Evolutionary conservation across 2,888 invertebrate genomes (phyloP), one percentile per base, ranked within the genome.

Genomic region (Leptopterna dolabrata): DNA sequence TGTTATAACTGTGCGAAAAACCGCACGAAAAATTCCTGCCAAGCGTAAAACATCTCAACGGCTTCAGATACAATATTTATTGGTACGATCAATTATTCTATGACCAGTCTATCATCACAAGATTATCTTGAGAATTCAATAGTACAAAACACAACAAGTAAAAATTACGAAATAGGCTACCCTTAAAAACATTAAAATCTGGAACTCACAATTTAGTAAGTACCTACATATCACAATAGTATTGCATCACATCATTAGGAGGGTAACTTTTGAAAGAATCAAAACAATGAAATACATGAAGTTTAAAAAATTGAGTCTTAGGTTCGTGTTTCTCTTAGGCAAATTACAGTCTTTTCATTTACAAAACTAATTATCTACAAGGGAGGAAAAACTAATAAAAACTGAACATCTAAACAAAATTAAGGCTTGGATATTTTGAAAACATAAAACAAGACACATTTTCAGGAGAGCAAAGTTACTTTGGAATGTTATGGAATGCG

Each of bases 401-500:
- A 6, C n/a, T 55, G n/a, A 55, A 55, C n/a, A 55, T 55, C n/a
- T 24, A 24, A 55, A 55, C 55, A 55, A 24, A 55, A 55, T 55
- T 24, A 55, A 55, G 55, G 24, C 55, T 36, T 2, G 36, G 7
- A 36, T 36, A 36, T 36, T 36, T 36, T 36, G 36, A 36, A 36
- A 36, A 36, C 36, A 36, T 36, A 55, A 55, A 19, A 19, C 24
- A 2, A 55, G 24, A 55, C n/a, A 55, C n/a, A 55, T 55, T 55
- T 55, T 55, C 24, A 4, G n/a, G n/a, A 19, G 55, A 55, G 11
- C 55, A 76, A 76, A 80, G 41, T 45, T 41, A 24, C 19, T 36
- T 19, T 45, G 27, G 30, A 3, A 36, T 80, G n/a, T 45, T 36
- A 86, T 86, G 71, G 71, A 84, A 87, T 24, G 47, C 30, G 36